These are phyloP conservation scores for Gobio occitaniae DNA, from an alignment of 2,797 vertebrate genomes.

Conservation along the genomic window DNA sequence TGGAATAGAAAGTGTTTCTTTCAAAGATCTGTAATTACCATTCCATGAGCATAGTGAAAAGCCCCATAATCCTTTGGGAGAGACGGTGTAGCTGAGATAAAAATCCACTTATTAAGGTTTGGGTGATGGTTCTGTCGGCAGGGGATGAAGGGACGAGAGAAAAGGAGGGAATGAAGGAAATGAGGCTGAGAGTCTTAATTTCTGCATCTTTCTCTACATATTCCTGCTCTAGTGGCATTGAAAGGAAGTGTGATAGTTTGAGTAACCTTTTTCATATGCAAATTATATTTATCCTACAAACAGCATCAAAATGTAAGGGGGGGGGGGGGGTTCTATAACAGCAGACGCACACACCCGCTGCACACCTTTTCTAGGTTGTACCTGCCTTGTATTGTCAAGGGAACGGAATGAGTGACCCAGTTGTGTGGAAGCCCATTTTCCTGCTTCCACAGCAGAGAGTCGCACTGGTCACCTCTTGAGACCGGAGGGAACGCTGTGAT, in stretches of 20 bases:
- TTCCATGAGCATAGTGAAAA: conserved; percentile 63
- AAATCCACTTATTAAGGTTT: conserved; percentile 77
- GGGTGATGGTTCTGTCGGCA: conserved; percentile 46
- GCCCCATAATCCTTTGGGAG: conserved; percentile 72
- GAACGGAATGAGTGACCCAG: conserved; percentile 76
- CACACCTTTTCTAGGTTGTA: conserved; percentile 59
- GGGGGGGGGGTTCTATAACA: conserved; percentile 47
- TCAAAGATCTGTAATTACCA: conserved; percentile 70
- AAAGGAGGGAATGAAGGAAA: conserved; percentile 50
- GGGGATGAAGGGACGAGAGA: conserved; percentile 58
- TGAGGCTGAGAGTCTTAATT: conserved; percentile 44
- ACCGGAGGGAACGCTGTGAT: conserved; percentile 51
- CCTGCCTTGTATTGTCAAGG: conserved; percentile 68
- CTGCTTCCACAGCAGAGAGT: conserved; percentile 53
- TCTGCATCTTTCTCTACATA: conserved; percentile 19
- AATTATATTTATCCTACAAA: conserved; percentile 45
- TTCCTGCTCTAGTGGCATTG: not conserved
- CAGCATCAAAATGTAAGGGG: conserved; percentile 35
- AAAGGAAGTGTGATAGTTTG: not conserved
- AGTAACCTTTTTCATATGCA: conserved; percentile 7
- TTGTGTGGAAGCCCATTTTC: conserved; percentile 75
- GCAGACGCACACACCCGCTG: conserved; percentile 23
- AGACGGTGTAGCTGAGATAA: conserved; percentile 70
- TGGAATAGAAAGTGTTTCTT: conserved; percentile 60
- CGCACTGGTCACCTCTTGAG: conserved; percentile 55